phyloP scores from a whole-genome alignment of 2,113 vertebrate species.

The Chinchilla lanigera region DNA sequence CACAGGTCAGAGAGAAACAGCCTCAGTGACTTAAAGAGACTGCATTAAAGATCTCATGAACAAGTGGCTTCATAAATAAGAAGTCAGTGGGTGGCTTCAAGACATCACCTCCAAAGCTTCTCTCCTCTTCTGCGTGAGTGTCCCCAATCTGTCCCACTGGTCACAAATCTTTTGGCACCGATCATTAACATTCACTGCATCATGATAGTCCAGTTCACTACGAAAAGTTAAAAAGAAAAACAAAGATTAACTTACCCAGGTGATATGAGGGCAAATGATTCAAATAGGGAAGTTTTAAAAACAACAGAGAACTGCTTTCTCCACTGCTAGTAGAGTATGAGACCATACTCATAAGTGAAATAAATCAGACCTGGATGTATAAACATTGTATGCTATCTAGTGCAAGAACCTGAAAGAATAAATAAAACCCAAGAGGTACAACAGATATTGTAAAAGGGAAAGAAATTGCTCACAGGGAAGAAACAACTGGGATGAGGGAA shows the following conservation, averaged over 20 bases:
- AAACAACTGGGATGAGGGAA: too few relatives aligned
- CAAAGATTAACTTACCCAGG: neutral
- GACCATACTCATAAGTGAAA: too few relatives aligned
- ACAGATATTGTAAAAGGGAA: too few relatives aligned
- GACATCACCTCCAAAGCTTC: conserved; percentile 94
- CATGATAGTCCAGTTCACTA: conserved; percentile 96
- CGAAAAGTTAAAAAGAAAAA: conserved; percentile 13
- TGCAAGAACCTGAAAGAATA: too few relatives aligned
- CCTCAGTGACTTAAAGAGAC: neutral
- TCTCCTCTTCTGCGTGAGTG: conserved; percentile 97
- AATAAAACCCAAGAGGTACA: too few relatives aligned
- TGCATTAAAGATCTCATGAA: neutral
- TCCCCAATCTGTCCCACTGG: conserved; percentile 97
- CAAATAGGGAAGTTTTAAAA: neutral
- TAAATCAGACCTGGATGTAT: too few relatives aligned
- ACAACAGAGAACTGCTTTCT: neutral
- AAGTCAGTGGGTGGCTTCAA: neutral
- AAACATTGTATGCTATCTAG: too few relatives aligned
- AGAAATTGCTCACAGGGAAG: too few relatives aligned
- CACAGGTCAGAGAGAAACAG: neutral
- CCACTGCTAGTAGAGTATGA: too few relatives aligned
- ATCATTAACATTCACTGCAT: conserved; percentile 95
- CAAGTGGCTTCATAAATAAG: neutral
- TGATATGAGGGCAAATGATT: neutral
- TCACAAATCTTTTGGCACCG: conserved; percentile 98